Base-by-base conservation (phyloP, 2,797 vertebrate species). In the Zenarchopterus dispar region DNA sequence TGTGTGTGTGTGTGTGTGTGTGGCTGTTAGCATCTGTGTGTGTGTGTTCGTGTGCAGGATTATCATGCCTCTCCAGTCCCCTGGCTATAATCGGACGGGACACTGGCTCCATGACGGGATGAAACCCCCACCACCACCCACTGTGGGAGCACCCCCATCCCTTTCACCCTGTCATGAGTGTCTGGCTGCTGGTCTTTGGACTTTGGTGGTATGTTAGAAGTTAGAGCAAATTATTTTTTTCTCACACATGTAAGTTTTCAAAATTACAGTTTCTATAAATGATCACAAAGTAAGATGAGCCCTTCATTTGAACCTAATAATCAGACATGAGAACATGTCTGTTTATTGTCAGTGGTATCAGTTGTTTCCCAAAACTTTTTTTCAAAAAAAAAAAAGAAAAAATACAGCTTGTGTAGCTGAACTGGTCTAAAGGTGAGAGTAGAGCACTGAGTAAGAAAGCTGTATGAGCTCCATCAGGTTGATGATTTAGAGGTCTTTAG, bases 91-190 rank as follows among this genome's bases (percentile, higher is more conserved):
- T 96, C 90, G 93, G 93, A 95, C 73, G 69, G 93, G 96, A 96
- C 95, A 96, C 91, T 92, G 96, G 95, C 96, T 97, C 96, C 95
- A 95, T 91, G 89, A 85, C 89, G 93, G 92, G 89, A 87, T 84
- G 65, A 77, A 60, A 36, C 89, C 88, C 87, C 88, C 86, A 62
- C 68, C 82, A 65, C 84, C 84, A 75, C 85, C 82, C 82, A 85
- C 81, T 85, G 84, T 28, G 84, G 79, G 73, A 84, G 70, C 75
- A 62, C 77, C 81, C 87, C 84, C 67, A 48, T 70, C 77, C 82
- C 78, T 80, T 85, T 80, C 76, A 85, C 80, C 62, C 82, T 80
- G 80, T 89, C 81, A 84, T 87, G 76, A 70, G 58, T 82, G 63
- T 82, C 85, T 82, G 85, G 68, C 77, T 76, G 77, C 74, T 11